Conservation (phyloP, 2,797 vertebrate species). For the Fratercula arctica region DNA sequence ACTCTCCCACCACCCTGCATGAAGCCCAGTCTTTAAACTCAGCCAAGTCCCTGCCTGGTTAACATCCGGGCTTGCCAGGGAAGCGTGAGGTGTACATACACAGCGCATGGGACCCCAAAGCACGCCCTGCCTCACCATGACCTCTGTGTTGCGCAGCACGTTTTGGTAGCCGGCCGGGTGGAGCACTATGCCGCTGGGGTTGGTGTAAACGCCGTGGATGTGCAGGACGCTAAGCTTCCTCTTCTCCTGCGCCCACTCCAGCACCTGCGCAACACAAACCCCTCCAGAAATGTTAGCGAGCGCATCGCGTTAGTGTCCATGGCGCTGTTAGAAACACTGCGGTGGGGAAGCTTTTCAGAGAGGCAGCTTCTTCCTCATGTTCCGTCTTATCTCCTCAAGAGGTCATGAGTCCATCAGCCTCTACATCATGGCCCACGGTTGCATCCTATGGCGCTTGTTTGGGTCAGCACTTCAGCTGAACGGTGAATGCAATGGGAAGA, state of each 20-base stretch:
- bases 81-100: accelerated
- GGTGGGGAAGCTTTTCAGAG: not conserved
- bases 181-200: slow-evolving; percentile 94
- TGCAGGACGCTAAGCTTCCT: slow-evolving; percentile 91
- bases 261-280: slow-evolving; percentile 78
- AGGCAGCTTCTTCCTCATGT: not conserved
- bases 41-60: accelerated
- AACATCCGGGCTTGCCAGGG: not conserved
- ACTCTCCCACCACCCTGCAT: not conserved
- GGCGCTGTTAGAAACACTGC: accelerated
- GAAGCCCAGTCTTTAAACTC: not conserved
- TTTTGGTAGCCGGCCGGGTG: slow-evolving; percentile 97
- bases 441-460: accelerated
- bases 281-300: accelerated
- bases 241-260: slow-evolving; percentile 98
- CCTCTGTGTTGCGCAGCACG: slow-evolving; percentile 93
- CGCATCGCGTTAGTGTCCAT: accelerated
- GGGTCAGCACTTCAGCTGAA: not conserved
- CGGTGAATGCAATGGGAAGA: accelerated
- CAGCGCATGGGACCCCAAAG: accelerated
- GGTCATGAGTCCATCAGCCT: not conserved
- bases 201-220: slow-evolving; percentile 96
- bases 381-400: not conserved
- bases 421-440: not conserved
- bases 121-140: slow-evolving; percentile 84